A percentile compares a stretch with the other conserved stretches of the same genome.
phyloP scores from a whole-genome alignment of 2,888 invertebrate species.

The Idaea aversata region DNA sequence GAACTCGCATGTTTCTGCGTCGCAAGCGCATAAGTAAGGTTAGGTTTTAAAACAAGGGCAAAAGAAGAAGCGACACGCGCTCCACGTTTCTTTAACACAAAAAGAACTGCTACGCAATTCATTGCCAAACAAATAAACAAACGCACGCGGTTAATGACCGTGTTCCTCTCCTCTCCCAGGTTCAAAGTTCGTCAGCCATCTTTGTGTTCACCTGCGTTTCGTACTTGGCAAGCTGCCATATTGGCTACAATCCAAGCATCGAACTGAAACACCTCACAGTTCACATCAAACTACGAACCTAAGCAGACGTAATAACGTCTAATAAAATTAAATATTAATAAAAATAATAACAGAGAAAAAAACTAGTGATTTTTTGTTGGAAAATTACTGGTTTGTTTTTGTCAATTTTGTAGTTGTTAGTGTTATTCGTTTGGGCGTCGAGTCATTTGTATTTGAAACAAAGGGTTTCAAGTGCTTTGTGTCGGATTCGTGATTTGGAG shows the following conservation, averaged over 20 bases:
- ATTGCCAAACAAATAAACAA: neutral
- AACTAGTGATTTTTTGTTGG: too few relatives aligned
- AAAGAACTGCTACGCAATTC: neutral
- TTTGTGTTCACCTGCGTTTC: conserved; percentile 54
- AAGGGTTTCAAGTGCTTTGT: too few relatives aligned
- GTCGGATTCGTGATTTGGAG: too few relatives aligned
- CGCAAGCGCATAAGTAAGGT: too few relatives aligned
- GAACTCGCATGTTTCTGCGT: too few relatives aligned
- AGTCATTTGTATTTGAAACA: too few relatives aligned
- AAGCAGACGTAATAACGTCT: conserved; percentile 45
- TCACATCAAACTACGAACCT: conserved; percentile 46
- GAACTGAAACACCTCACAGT: conserved; percentile 48
- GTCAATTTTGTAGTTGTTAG: too few relatives aligned
- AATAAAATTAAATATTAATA: conserved; percentile 9
- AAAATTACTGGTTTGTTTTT: too few relatives aligned
- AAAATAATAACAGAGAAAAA: neutral
- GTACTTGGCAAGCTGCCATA: conserved; percentile 79
- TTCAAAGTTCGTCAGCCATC: neutral
- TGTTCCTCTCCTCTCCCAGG: conserved; percentile 30
- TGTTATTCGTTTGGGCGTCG: too few relatives aligned
- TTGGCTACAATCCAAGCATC: conserved; percentile 46
- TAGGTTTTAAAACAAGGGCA: too few relatives aligned
- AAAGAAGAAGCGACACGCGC: too few relatives aligned
- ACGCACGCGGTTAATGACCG: neutral
- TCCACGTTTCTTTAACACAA: neutral